These are phyloP conservation scores for Sminthurides bifidus DNA, from an alignment of 1,140 invertebrate genomes.

Conservation along the genomic window DNA sequence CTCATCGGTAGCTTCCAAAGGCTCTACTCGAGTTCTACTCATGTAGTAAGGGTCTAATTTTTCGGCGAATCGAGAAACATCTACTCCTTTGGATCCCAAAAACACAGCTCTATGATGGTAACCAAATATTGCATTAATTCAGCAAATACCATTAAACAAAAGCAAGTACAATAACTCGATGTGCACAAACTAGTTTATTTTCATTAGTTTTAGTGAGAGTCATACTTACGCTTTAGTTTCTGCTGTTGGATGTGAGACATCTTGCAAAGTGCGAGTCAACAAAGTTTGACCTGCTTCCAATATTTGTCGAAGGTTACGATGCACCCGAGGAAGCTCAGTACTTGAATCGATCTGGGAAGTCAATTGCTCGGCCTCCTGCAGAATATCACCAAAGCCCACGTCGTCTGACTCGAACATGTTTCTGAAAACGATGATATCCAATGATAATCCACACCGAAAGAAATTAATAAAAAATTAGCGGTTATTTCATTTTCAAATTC, in stretches of 20 bases:
- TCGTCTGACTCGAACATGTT: slow-evolving; percentile 35
- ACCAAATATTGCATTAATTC: slow-evolving; percentile 26
- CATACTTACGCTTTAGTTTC: slow-evolving; percentile 81
- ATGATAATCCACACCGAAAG: no score
- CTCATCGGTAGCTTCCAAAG: slow-evolving; percentile 43
- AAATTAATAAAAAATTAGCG: slow-evolving; percentile 17
- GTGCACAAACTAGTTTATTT: background rate
- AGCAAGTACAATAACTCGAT: slow-evolving; percentile 9
- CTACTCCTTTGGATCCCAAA: slow-evolving; percentile 80
- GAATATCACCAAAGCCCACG: slow-evolving; percentile 66
- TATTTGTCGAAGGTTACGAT: slow-evolving; percentile 79
- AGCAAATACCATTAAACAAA: background rate
- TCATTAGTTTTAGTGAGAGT: background rate
- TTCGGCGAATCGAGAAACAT: slow-evolving; percentile 80
- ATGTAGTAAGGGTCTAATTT: slow-evolving; percentile 72
- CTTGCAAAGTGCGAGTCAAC: slow-evolving; percentile 69
- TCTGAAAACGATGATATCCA: no score
- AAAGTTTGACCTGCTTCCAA: slow-evolving; percentile 81
- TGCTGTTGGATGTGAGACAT: slow-evolving; percentile 51
- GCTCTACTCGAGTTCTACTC: background rate
- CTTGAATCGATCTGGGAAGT: slow-evolving; percentile 75
- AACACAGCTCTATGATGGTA: slow-evolving; percentile 62
- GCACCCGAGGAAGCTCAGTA: slow-evolving; percentile 69
- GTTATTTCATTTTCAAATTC: slow-evolving; percentile 23
- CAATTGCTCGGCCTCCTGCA: slow-evolving; percentile 80